phyloP scores from a whole-genome alignment of 1,140 invertebrate species.

The Gonioctena quinquepunctata region DNA sequence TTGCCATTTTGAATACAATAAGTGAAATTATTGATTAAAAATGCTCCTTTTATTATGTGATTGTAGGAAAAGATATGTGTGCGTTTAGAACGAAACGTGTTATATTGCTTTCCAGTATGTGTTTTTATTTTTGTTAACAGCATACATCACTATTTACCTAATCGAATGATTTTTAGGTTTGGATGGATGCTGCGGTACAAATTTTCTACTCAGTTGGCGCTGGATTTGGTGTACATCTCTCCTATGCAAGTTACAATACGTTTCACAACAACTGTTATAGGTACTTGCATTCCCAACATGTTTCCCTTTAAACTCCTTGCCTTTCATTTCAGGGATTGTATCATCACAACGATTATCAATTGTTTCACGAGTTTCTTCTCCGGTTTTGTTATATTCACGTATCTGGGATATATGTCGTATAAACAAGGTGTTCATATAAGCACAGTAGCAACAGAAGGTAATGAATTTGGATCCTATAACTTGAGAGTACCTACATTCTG shows the following conservation, averaged over 20 bases:
- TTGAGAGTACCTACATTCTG: no score
- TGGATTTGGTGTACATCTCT: slow-evolving; percentile 91
- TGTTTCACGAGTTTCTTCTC: slow-evolving; percentile 92
- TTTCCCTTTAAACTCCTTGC: no score
- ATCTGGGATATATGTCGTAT: slow-evolving; percentile 89
- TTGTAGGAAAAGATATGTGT: no score
- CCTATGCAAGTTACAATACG: slow-evolving; percentile 91
- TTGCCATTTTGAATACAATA: no score
- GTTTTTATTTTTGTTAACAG: no score
- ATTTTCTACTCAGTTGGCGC: slow-evolving; percentile 94
- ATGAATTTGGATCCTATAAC: slow-evolving; percentile 16
- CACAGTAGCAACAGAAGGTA: slow-evolving; percentile 82
- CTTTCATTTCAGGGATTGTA: slow-evolving; percentile 77
- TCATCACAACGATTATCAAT: slow-evolving; percentile 90
- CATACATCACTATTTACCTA: no score
- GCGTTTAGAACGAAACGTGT: no score
- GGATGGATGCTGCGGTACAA: slow-evolving; percentile 93
- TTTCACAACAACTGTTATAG: slow-evolving; percentile 85
- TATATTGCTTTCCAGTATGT: no score
- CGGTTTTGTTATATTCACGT: slow-evolving; percentile 95
- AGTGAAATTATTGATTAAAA: no score
- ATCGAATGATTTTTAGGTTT: slow-evolving; percentile 84
- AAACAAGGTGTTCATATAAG: slow-evolving; percentile 80
- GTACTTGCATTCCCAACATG: no score
- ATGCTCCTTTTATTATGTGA: no score